These are phyloP conservation scores for Chrysina gloriosa DNA, from an alignment of 2,888 invertebrate genomes.

Conservation along the genomic window DNA sequence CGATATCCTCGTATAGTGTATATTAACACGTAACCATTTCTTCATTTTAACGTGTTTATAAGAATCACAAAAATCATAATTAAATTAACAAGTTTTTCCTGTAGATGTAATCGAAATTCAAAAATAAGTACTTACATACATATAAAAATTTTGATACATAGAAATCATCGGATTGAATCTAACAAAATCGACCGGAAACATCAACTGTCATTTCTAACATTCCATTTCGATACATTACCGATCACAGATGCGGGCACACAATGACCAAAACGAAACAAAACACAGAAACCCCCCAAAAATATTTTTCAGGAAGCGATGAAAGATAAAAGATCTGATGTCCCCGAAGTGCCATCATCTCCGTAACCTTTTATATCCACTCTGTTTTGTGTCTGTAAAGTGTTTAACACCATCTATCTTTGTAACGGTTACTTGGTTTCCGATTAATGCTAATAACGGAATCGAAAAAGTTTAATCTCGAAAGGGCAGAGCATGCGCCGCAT, in stretches of 20 bases:
- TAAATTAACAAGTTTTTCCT: too few relatives aligned
- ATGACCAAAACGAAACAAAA: not conserved
- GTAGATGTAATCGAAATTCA: too few relatives aligned
- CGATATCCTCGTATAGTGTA: too few relatives aligned
- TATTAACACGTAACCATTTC: too few relatives aligned
- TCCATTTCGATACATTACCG: not conserved
- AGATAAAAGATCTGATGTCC: slow-evolving; percentile 34
- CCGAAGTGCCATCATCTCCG: slow-evolving; percentile 42
- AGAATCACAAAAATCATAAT: too few relatives aligned
- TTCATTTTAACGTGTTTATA: too few relatives aligned
- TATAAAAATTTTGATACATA: too few relatives aligned
- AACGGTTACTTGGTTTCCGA: slow-evolving; percentile 40
- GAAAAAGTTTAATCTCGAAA: slow-evolving; percentile 25
- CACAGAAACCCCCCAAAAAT: slow-evolving; percentile 1
- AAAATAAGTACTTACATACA: too few relatives aligned
- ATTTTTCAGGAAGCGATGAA: slow-evolving; percentile 39
- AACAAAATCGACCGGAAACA: too few relatives aligned
- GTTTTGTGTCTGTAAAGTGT: slow-evolving; percentile 54
- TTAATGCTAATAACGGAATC: slow-evolving; percentile 31
- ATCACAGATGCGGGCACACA: slow-evolving; percentile 4
- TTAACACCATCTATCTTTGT: slow-evolving; percentile 42
- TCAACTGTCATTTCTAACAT: not conserved
- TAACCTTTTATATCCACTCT: slow-evolving; percentile 49
- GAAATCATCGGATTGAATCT: too few relatives aligned
- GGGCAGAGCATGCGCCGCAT: not conserved